Conservation (phyloP, 2,797 vertebrate species). For the Otus scops region DNA sequence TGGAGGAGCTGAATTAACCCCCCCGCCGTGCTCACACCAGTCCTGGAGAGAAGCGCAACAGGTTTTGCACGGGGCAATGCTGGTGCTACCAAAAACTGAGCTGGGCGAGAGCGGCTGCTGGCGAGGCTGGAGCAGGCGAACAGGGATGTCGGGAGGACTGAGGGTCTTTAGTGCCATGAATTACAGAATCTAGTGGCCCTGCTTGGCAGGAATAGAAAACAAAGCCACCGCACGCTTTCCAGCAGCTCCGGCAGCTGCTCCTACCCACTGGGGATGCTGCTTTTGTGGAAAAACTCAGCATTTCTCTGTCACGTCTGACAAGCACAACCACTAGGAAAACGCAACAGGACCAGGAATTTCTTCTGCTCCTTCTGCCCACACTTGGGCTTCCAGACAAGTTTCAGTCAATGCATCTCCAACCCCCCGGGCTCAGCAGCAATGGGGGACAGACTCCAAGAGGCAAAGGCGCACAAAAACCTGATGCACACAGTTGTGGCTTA, state of each 20-base stretch:
- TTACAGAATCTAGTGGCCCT: background rate
- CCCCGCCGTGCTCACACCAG: background rate
- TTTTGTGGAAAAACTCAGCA: background rate
- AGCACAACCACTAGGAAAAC: background rate
- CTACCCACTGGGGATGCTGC: background rate
- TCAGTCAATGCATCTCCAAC: background rate
- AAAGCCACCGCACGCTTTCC: background rate
- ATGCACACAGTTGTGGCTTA: conserved; percentile 29
- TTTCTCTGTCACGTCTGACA: background rate
- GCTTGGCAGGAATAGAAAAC: background rate
- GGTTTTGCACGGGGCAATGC: background rate
- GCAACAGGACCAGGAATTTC: background rate
- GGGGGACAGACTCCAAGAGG: background rate
- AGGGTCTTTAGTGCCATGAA: background rate
- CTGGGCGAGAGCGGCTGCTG: accelerated
- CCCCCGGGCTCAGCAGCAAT: accelerated
- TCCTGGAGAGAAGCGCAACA: background rate
- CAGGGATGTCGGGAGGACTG: background rate
- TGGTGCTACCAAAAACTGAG: background rate
- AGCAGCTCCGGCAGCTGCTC: background rate
- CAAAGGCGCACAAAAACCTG: accelerated
- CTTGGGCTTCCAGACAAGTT: background rate
- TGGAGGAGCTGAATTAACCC: background rate
- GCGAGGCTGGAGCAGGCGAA: background rate
- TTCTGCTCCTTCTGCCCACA: background rate